A percentile compares a stretch with the other conserved stretches of the same genome.
Evolutionary conservation across 2,888 invertebrate species (phyloP).

Genomic region (Dascillus cervinus): DNA sequence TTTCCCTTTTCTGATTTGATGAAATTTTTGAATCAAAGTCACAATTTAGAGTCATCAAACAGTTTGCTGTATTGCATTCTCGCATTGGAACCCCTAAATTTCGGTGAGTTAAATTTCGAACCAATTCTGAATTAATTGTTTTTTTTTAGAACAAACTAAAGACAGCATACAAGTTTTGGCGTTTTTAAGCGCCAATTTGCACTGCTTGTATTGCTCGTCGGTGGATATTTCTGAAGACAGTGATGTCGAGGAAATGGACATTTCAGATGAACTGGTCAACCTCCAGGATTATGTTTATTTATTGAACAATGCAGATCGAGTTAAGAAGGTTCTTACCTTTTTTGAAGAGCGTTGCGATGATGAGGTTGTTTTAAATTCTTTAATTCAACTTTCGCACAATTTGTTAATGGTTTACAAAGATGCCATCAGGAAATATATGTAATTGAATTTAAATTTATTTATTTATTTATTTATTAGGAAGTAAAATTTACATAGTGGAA

Average conservation of each 20-base stretch:
- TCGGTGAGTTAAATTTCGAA: constrained; percentile 47
- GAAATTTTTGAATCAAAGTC: constrained; percentile 32
- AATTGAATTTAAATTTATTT: constrained; percentile 22
- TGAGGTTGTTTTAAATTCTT: constrained; percentile 31
- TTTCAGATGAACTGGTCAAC: constrained; percentile 36
- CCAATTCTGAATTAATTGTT: constrained; percentile 5
- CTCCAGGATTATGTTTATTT: constrained; percentile 35
- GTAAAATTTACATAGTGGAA: no score
- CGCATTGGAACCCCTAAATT: constrained; percentile 55
- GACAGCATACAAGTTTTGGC: constrained; percentile 44
- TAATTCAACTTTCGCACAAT: constrained; percentile 67
- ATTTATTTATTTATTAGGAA: neutral
- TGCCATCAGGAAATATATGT: constrained; percentile 82
- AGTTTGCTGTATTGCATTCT: constrained; percentile 61
- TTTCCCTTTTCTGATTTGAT: constrained; percentile 47
- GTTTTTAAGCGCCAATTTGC: constrained; percentile 38
- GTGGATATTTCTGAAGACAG: constrained; percentile 50
- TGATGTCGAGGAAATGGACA: constrained; percentile 48
- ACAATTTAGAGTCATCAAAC: constrained; percentile 43
- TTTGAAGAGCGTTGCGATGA: constrained; percentile 40
- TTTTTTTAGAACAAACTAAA: constrained; percentile 18
- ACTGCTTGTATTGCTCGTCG: constrained; percentile 38
- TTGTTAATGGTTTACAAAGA: constrained; percentile 72
- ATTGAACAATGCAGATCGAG: constrained; percentile 36
- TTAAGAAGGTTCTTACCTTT: constrained; percentile 44